Evolutionary conservation across 1,140 invertebrate genomes (phyloP).

Genomic region (Conus betulinus): DNA sequence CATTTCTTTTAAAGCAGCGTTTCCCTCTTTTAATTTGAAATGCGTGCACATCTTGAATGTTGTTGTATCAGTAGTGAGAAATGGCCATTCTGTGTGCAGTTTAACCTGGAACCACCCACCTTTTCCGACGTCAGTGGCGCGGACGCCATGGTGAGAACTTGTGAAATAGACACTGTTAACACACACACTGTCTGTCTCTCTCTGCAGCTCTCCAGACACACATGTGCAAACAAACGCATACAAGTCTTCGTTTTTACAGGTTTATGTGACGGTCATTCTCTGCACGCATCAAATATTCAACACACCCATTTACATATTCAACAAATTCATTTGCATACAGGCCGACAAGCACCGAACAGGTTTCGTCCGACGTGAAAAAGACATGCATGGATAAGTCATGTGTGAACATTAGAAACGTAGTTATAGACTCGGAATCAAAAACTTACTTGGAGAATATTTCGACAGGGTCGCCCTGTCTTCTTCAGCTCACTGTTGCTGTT

Average conservation of each 20-base stretch:
- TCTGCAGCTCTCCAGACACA: not conserved
- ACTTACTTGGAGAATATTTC: too few species aligned
- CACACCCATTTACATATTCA: not conserved
- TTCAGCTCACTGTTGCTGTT: too few species aligned
- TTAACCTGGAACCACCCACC: not conserved
- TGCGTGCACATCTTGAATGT: too few species aligned
- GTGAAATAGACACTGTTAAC: too few species aligned
- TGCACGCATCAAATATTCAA: not conserved
- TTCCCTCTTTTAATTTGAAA: too few species aligned
- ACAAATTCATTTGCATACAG: not conserved
- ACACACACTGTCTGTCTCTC: not conserved
- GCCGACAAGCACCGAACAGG: not conserved
- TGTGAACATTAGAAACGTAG: too few species aligned
- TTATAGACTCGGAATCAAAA: too few species aligned
- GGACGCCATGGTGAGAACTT: not conserved
- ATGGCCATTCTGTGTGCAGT: not conserved
- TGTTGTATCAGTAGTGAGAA: too few species aligned
- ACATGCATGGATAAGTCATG: too few species aligned
- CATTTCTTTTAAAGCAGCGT: too few species aligned
- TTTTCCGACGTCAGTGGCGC: not conserved
- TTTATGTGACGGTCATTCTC: not conserved
- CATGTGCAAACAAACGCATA: not conserved
- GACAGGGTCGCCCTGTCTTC: too few species aligned
- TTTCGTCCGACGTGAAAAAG: not conserved
- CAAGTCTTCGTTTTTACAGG: not conserved